Conservation (phyloP, 2,113 vertebrate species). For the Uropsilus gracilis region DNA sequence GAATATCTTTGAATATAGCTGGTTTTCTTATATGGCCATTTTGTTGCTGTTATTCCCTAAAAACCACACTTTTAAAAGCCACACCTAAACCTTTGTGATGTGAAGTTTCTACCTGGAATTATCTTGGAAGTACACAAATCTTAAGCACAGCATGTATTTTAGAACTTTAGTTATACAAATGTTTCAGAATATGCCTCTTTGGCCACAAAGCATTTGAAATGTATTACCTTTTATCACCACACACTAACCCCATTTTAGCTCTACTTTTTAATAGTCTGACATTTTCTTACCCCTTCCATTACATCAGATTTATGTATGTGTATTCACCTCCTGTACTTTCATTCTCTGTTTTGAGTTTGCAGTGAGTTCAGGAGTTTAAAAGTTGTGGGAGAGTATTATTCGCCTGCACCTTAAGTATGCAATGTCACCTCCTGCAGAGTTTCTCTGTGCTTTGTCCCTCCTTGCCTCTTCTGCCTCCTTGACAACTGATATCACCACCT, state of each 20-base stretch:
- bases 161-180: background rate
- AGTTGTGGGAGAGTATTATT: background rate
- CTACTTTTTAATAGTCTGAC: slow-evolving; percentile 19
- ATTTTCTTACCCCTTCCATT: background rate
- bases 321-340: background rate
- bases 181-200: background rate
- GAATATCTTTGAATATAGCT: background rate
- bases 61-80: background rate
- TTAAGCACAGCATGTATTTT: background rate
- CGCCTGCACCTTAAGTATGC: background rate
- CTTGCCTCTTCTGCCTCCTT: background rate
- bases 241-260: background rate
- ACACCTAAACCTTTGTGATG: background rate
- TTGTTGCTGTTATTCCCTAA: background rate
- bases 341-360: background rate
- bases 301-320: background rate
- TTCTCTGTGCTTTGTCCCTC: background rate
- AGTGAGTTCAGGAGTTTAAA: slow-evolving; percentile 41
- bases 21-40: no score
- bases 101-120: background rate
- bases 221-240: background rate
- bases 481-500: no score
- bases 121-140: background rate
- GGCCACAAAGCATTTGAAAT: background rate
- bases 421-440: background rate